Base-by-base conservation (phyloP, 2,113 vertebrate species). In the Acinonyx jubatus region DNA sequence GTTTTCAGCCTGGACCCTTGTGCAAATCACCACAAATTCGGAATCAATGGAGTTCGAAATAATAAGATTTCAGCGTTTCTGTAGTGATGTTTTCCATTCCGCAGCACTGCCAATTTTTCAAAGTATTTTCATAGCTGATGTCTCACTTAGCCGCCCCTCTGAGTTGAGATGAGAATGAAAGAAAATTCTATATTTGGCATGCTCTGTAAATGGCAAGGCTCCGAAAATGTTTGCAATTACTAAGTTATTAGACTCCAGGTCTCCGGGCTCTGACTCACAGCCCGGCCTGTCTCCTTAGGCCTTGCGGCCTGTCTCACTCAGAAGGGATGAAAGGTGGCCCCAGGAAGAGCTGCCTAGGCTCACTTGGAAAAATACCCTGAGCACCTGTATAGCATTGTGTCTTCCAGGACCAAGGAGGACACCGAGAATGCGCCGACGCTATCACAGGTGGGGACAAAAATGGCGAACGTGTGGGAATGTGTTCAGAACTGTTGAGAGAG, bases 41-140 rank as follows among this genome's bases (percentile, higher is more conserved):
- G 50, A 86, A 91, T 55, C 94, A 86, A 65, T 23, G n/a, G 50
- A 48, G 68, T 55, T 31, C 74, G 88, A 92, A 71, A 92, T 71
- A 36, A 61, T 71, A 83, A 48, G 50, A 92, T 68, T 86, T 38
- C 33, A 73, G 83, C 14, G 33, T 23, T 48, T 55, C 21, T 29
- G 0, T 45, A 11, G 36, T 16, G 48, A 71, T 57, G 5, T 73
- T 92, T 94, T 80, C 38, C 74, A 45, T 89, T 55, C n/a, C 25
- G 31, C 5, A 86, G 38, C 18, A 5, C 41, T 33, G 61, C 19
- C 0, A 4, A n/a, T 1, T 89, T 83, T 84, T 50, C 84, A 81
- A 61, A 69, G 31, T 18, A 27, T 81, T 95, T 96, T 83, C 48
- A 21, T 38, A 10, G 36, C 38, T 55, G 41, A 55, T 61, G 50